Conservation (phyloP, 2,797 vertebrate species). For the Hoplostethus mediterraneus region DNA sequence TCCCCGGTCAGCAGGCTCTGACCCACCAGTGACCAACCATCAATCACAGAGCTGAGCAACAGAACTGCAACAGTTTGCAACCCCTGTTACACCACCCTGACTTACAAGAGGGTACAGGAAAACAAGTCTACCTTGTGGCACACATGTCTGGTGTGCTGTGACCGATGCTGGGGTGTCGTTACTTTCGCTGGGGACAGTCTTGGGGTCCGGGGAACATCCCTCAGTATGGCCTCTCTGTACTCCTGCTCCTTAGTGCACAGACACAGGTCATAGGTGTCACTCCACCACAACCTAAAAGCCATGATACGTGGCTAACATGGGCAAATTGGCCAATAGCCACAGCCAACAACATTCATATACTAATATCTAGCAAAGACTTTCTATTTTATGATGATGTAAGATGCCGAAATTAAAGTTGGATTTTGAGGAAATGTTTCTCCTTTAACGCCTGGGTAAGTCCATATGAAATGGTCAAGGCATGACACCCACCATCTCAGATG, state of each 20-base stretch:
- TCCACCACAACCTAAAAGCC: neutral
- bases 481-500: too few relatives aligned
- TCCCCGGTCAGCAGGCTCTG: conserved; percentile 10
- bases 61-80: neutral
- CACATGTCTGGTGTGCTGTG: conserved; percentile 63
- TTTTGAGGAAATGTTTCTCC: too few relatives aligned
- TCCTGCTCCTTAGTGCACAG: conserved; percentile 85
- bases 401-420: too few relatives aligned
- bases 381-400: too few relatives aligned
- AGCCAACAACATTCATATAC: neutral
- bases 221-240: conserved; percentile 86
- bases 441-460: too few relatives aligned
- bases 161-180: conserved; percentile 60
- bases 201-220: conserved; percentile 77
- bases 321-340: neutral
- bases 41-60: neutral
- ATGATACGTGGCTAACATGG: conserved; percentile 4
- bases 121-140: neutral
- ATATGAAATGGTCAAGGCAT: too few relatives aligned
- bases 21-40: neutral
- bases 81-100: neutral
- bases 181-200: conserved; percentile 80
- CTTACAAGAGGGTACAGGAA: neutral
- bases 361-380: too few relatives aligned
- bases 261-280: conserved; percentile 14